Percentiles rank a stretch among this genome's conserved stretches.
Conservation (phyloP, 2,888 invertebrate species). For the Papilio protenor region DNA sequence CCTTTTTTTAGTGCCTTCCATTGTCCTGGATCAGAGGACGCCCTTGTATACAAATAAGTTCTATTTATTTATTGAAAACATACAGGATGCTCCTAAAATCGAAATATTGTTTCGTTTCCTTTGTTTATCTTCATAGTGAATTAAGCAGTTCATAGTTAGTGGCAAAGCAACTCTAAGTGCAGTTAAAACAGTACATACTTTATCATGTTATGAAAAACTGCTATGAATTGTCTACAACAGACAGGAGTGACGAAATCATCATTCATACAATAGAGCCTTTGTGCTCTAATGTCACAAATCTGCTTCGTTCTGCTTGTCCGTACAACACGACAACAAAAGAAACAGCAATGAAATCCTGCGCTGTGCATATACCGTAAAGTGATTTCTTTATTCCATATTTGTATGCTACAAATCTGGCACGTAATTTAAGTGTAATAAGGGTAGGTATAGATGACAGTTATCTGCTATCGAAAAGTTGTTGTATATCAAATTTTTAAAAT, state of each 20-base stretch:
- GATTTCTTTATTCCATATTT: slow-evolving; percentile 15
- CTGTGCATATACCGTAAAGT: slow-evolving; percentile 31
- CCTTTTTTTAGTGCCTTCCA: background rate
- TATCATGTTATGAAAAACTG: background rate
- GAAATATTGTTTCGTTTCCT: background rate
- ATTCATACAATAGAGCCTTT: slow-evolving; percentile 40
- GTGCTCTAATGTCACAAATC: slow-evolving; percentile 47
- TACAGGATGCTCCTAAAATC: background rate
- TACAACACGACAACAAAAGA: slow-evolving; percentile 53
- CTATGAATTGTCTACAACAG: slow-evolving; percentile 11
- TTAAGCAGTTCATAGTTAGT: too few species aligned
- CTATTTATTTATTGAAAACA: background rate
- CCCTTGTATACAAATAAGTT: background rate
- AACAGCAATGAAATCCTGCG: slow-evolving; percentile 51
- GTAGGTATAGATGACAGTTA: background rate
- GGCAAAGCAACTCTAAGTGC: background rate
- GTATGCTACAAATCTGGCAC: background rate
- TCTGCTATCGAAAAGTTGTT: background rate
- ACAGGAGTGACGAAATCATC: slow-evolving; percentile 39
- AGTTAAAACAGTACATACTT: background rate
- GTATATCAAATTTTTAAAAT: background rate
- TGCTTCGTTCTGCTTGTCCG: slow-evolving; percentile 47
- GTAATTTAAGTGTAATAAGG: background rate
- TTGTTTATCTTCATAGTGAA: background rate
- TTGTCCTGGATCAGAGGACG: background rate